Percentiles rank a stretch among this genome's conserved stretches.
Conservation (phyloP, 2,888 invertebrate genomes). For the Pachymerium ferrugineum region DNA sequence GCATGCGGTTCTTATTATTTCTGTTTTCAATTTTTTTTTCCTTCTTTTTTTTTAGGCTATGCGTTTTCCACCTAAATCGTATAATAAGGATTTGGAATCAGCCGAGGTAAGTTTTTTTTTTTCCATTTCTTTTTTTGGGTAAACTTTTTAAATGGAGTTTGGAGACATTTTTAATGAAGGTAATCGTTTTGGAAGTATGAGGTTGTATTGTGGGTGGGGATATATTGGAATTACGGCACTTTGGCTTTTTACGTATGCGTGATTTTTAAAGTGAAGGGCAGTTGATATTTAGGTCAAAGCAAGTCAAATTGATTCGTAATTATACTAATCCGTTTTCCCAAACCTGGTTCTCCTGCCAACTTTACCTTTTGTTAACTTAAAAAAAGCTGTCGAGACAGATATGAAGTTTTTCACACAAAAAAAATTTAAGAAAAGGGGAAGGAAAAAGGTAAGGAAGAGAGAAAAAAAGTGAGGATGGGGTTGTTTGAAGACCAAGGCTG, state of each 20-base stretch:
- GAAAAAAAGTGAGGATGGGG: background rate
- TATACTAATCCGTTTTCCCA: background rate
- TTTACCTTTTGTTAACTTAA: background rate
- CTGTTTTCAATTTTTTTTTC: background rate
- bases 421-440: background rate
- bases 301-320: background rate
- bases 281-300: background rate
- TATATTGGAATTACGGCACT: no score
- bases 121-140: background rate
- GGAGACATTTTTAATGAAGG: no score
- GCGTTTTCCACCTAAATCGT: constrained; percentile 98
- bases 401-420: background rate
- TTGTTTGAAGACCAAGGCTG: background rate
- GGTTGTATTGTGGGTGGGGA: no score
- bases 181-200: no score
- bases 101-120: constrained; percentile 59
- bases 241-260: background rate
- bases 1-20: background rate
- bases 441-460: no score
- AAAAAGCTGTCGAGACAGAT: no score
- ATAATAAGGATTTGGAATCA: constrained; percentile 95
- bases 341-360: background rate
- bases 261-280: background rate
- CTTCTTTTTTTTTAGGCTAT: constrained; percentile 66
- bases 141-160: background rate